Base-by-base conservation (phyloP, 1,140 invertebrate genomes). In the Agrypnia vestita region DNA sequence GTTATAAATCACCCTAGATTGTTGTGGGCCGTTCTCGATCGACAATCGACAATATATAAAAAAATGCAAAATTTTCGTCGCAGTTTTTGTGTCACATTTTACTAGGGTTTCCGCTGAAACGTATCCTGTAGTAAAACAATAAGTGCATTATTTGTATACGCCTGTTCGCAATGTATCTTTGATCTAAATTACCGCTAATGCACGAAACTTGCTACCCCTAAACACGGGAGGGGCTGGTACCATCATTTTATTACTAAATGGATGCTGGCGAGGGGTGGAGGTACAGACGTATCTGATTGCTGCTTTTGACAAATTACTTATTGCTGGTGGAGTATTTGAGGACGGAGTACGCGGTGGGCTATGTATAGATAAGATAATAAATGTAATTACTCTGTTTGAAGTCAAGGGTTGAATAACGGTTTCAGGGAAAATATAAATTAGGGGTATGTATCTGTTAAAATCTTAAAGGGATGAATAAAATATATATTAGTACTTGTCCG, bases 181-280 rank as follows among this genome's bases (percentile, higher is more conserved):
- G 49, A 51, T 51, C 49, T 51, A 51, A 51, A 51, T 51, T 51
- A 51, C 49, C 49, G 49, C 49, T 51, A 51, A 51, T 51, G 49
- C n/a, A 51, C 49, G n/a, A 3, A 15, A 3, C 49, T 8, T 3
- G n/a, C n/a, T 9, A 35, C 25, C 6, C 49, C 49, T 51, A 35
- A 51, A 12, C 49, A 12, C 8, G n/a, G 8, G n/a, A n/a, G 49
- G 49, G 49, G 49, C 8, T 51, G 49, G 49, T 51, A 51, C 8
- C 49, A 51, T 15, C 49, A 51, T 51, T 51, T 51, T 51, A 51
- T 51, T 51, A 51, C 49, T 51, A 51, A 51, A 51, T 51, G 49
- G 49, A 51, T 12, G 49, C 49, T 51, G 49, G 11, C 11, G 1
- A 51, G 49, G 49, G 49, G 49, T 51, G 49, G 8, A 15, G 3